Percentiles rank a stretch among this genome's conserved stretches.
Conservation (phyloP, 2,797 vertebrate species). For the Phrynocephalus guinanensis region DNA sequence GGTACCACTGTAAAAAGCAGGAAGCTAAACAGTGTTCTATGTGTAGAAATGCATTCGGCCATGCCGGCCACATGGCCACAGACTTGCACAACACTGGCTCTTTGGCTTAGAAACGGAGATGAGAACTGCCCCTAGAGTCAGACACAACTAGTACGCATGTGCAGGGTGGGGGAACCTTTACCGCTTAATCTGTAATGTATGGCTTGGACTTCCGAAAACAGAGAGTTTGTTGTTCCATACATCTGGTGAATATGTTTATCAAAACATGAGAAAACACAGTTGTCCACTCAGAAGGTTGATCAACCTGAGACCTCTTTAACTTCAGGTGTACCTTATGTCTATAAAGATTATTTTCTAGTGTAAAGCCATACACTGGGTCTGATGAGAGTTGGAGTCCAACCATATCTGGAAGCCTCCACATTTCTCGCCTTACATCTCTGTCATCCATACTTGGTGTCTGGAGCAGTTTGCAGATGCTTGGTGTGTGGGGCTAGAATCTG, state of each 20-base stretch:
- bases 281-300: background rate
- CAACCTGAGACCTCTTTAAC: background rate
- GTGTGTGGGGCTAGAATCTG: background rate
- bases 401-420: background rate
- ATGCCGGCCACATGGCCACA: no score
- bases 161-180: no score
- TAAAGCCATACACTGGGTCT: background rate
- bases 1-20: no score
- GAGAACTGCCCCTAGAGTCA: no score
- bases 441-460: background rate
- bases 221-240: background rate
- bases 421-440: background rate
- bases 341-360: background rate
- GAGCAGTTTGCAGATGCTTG: background rate
- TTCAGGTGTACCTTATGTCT: background rate
- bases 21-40: no score
- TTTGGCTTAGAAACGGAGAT: no score
- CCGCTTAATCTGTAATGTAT: no score
- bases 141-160: no score
- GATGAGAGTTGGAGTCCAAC: background rate
- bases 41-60: no score
- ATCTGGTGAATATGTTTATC: background rate
- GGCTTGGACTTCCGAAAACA: no score
- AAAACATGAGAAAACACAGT: background rate
- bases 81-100: no score